Percentiles rank a stretch among this genome's conserved stretches.
Conservation (phyloP, 2,888 invertebrate species). For the Deilephila porcellus region DNA sequence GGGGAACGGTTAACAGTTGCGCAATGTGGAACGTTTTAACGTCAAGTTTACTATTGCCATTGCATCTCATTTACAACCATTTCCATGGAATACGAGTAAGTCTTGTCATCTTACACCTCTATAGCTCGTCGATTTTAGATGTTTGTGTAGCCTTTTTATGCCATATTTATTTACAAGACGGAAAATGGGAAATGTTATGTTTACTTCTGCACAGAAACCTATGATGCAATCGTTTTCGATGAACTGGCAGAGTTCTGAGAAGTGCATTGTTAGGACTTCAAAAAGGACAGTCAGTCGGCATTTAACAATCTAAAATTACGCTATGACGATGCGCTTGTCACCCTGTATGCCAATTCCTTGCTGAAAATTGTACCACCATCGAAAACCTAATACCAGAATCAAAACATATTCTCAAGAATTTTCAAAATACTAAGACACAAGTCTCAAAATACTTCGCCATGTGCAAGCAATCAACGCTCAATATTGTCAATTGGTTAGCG, state of each 20-base stretch:
- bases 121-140: neutral
- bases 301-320: no score
- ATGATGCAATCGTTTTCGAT: slow-evolving; percentile 10
- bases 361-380: neutral
- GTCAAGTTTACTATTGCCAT: slow-evolving; percentile 35
- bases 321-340: no score
- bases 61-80: slow-evolving; percentile 33
- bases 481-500: slow-evolving; percentile 38
- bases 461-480: slow-evolving; percentile 32
- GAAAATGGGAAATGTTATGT: neutral
- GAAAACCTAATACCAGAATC: neutral
- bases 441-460: neutral
- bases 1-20: slow-evolving; percentile 43
- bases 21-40: slow-evolving; percentile 50
- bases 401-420: neutral
- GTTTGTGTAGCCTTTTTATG: slow-evolving; percentile 1
- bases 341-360: no score
- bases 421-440: neutral
- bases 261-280: neutral
- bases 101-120: neutral
- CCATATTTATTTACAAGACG: slow-evolving; percentile 1
- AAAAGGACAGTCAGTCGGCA: no score
- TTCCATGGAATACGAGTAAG: slow-evolving; percentile 15
- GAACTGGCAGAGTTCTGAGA: neutral
- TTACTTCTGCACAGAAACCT: no score